These are phyloP conservation scores for Cosmia pyralina DNA, from an alignment of 2,888 invertebrate genomes.

Conservation along the genomic window DNA sequence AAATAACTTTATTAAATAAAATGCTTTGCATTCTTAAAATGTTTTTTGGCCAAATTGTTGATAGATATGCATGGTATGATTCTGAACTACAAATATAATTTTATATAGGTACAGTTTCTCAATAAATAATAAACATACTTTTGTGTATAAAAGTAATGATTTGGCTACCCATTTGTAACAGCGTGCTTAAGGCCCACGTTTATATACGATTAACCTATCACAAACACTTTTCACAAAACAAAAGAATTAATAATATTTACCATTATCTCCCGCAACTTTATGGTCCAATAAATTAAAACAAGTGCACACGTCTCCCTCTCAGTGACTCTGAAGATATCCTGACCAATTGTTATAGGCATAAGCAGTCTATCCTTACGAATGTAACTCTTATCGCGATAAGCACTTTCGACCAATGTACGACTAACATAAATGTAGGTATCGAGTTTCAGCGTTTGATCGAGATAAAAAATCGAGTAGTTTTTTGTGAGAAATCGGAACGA, in stretches of 20 bases:
- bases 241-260: slow-evolving; percentile 72
- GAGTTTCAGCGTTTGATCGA: slow-evolving; percentile 60
- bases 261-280: slow-evolving; percentile 71
- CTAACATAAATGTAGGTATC: slow-evolving; percentile 55
- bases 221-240: slow-evolving; percentile 20
- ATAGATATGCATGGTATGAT: no score
- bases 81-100: no score
- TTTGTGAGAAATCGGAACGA: neutral
- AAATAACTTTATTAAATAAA: no score
- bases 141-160: no score
- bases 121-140: no score
- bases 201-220: neutral
- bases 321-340: slow-evolving; percentile 69
- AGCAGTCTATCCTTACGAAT: slow-evolving; percentile 73
- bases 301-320: slow-evolving; percentile 54
- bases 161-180: no score
- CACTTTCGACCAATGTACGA: slow-evolving; percentile 60
- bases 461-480: slow-evolving; percentile 53
- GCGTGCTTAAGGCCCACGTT: neutral
- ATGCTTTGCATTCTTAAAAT: no score
- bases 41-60: no score
- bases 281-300: slow-evolving; percentile 39
- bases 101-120: no score
- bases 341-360: slow-evolving; percentile 76
- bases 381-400: slow-evolving; percentile 74